A percentile compares a stretch with the other conserved stretches of the same genome.
These are phyloP conservation scores for Tringa solitaria DNA, from an alignment of 2,113 vertebrate species.

Conservation along the genomic window DNA sequence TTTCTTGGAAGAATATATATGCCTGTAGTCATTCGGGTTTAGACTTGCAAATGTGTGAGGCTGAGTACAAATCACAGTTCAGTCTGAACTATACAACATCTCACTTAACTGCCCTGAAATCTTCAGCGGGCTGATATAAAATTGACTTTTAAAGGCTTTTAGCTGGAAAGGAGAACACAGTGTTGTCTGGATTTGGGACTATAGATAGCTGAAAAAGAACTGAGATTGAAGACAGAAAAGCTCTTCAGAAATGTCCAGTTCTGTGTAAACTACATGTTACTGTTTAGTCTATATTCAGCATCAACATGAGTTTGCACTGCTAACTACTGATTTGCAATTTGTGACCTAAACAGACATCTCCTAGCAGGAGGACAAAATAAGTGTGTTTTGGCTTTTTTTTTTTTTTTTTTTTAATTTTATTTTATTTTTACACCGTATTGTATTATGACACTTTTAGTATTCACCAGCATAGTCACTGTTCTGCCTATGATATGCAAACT, in stretches of 20 bases:
- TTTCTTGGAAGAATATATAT: not conserved
- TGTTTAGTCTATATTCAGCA: not conserved
- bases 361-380: not conserved
- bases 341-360: not conserved
- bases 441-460: slow-evolving; percentile 90
- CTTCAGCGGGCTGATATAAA: not conserved
- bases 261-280: not conserved
- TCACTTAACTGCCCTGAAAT: not conserved
- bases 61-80: not conserved
- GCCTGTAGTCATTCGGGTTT: not conserved
- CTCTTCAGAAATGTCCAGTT: not conserved
- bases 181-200: not conserved
- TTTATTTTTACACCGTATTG: slow-evolving; percentile 75
- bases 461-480: slow-evolving; percentile 93
- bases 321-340: not conserved
- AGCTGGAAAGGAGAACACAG: not conserved
- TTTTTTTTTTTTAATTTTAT: slow-evolving; percentile 44
- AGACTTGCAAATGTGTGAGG: not conserved
- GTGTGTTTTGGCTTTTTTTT: not conserved
- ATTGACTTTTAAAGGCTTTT: not conserved
- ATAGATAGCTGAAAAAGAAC: not conserved
- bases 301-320: not conserved
- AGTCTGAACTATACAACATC: not conserved
- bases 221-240: not conserved
- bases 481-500: slow-evolving; percentile 85